phyloP scores from a whole-genome alignment of 2,113 vertebrate genomes.

The Paedocypris sp. region DNA sequence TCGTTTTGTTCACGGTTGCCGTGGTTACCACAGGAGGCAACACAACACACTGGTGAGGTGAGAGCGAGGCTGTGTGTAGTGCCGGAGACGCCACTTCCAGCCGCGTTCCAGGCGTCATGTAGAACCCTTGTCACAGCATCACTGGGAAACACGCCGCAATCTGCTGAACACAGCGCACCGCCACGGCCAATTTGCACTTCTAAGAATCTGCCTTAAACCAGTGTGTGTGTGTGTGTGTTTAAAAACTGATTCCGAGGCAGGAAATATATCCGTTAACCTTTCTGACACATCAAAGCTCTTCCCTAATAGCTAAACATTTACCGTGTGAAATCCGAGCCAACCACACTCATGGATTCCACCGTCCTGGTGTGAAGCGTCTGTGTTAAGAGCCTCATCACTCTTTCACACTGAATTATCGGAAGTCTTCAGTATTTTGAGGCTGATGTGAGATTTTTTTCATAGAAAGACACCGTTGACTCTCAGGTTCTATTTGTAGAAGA shows the following conservation, averaged over 20 bases:
- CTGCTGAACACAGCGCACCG: conserved; percentile 22
- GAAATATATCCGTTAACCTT: conserved; percentile 17
- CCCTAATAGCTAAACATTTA: conserved; percentile 7
- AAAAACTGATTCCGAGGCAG: conserved; percentile 6
- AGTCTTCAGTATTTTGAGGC: too few relatives aligned
- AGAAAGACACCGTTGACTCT: too few relatives aligned
- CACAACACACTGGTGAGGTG: too few relatives aligned
- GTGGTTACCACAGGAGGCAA: too few relatives aligned
- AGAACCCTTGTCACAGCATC: conserved; percentile 43
- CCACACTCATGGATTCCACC: not conserved
- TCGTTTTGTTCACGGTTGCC: too few relatives aligned
- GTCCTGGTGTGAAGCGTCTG: too few relatives aligned
- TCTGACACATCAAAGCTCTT: conserved; percentile 16
- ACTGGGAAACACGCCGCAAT: conserved; percentile 29
- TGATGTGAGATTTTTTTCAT: too few relatives aligned
- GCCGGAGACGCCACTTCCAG: conserved; percentile 36
- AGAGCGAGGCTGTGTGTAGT: not conserved
- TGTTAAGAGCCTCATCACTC: too few relatives aligned
- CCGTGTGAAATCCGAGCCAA: conserved; percentile 1
- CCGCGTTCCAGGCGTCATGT: conserved; percentile 33
- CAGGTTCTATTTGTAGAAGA: too few relatives aligned
- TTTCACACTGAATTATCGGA: too few relatives aligned
- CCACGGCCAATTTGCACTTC: conserved; percentile 53
- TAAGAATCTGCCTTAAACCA: conserved; percentile 36
- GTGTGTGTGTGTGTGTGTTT: conserved; percentile 3